phyloP scores from a whole-genome alignment of 2,888 invertebrate species.

The Mantis religiosa region DNA sequence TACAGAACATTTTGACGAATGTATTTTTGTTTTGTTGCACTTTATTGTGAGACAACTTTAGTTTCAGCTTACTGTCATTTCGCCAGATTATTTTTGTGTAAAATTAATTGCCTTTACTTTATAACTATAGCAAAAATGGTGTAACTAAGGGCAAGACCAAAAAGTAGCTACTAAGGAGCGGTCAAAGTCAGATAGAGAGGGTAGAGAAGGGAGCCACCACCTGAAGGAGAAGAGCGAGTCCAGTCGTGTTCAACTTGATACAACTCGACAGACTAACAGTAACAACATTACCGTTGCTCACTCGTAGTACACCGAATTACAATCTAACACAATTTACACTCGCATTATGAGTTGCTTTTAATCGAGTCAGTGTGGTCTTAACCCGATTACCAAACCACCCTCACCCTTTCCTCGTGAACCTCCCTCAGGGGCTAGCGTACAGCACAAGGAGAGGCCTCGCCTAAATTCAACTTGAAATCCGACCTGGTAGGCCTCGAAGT shows the following conservation, averaged over 20 bases:
- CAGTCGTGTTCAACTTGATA: conserved; percentile 18
- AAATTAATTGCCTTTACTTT: no score
- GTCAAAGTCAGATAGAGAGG: neutral
- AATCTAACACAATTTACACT: conserved; percentile 33
- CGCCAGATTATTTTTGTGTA: no score
- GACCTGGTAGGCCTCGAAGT: conserved; percentile 4
- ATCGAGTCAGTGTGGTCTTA: conserved; percentile 30
- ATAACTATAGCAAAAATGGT: no score
- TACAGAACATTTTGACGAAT: no score
- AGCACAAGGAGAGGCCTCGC: neutral
- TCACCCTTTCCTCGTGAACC: neutral
- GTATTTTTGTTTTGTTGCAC: no score
- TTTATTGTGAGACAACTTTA: no score
- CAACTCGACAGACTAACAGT: conserved; percentile 24
- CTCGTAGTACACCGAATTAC: conserved; percentile 27
- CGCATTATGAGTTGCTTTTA: conserved; percentile 32
- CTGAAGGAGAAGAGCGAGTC: neutral
- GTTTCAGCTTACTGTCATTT: no score
- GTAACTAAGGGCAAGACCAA: no score
- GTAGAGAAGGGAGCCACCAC: neutral
- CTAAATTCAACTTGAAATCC: conserved; percentile 22
- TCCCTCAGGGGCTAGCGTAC: neutral
- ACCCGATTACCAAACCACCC: conserved; percentile 20
- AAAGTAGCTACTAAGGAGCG: neutral
- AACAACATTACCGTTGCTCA: conserved; percentile 25